phyloP scores from a whole-genome alignment of 2,797 vertebrate genomes.

The Gymnodraco acuticeps region DNA sequence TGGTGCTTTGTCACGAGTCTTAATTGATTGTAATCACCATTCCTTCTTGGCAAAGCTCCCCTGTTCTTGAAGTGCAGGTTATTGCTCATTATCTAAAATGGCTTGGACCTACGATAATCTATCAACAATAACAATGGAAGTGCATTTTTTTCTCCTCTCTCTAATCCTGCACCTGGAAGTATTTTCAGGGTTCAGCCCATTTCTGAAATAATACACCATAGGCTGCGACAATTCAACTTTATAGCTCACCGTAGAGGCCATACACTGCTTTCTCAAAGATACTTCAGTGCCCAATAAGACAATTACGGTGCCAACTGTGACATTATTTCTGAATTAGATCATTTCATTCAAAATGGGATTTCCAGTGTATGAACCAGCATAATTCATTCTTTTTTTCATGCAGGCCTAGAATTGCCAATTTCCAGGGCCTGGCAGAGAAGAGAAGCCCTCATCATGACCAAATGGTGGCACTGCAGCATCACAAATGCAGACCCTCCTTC shows the following conservation, averaged over 20 bases:
- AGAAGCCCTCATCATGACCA: slow-evolving; percentile 58
- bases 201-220: slow-evolving; percentile 35
- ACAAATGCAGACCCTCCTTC: slow-evolving; percentile 73
- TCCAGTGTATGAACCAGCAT: slow-evolving; percentile 37
- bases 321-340: slow-evolving; percentile 48
- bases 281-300: slow-evolving; percentile 37
- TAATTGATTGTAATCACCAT: slow-evolving; percentile 84
- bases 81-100: slow-evolving; percentile 82
- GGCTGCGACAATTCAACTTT: slow-evolving; percentile 37
- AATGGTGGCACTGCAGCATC: slow-evolving; percentile 84
- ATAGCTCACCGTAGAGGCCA: slow-evolving; percentile 24
- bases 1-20: slow-evolving; percentile 78
- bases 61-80: slow-evolving; percentile 80
- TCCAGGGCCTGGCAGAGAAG: slow-evolving; percentile 15
- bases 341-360: slow-evolving; percentile 50
- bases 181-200: slow-evolving; percentile 43
- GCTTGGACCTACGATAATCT: slow-evolving; percentile 70
- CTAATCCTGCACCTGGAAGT: slow-evolving; percentile 70
- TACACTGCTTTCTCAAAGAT: neutral
- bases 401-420: slow-evolving; percentile 27
- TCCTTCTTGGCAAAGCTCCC: slow-evolving; percentile 78
- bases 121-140: slow-evolving; percentile 70
- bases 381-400: slow-evolving; percentile 41
- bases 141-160: slow-evolving; percentile 58
- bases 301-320: slow-evolving; percentile 42